Conservation (phyloP, 2,113 vertebrate genomes). For the Oxygymnocypris stewartii region DNA sequence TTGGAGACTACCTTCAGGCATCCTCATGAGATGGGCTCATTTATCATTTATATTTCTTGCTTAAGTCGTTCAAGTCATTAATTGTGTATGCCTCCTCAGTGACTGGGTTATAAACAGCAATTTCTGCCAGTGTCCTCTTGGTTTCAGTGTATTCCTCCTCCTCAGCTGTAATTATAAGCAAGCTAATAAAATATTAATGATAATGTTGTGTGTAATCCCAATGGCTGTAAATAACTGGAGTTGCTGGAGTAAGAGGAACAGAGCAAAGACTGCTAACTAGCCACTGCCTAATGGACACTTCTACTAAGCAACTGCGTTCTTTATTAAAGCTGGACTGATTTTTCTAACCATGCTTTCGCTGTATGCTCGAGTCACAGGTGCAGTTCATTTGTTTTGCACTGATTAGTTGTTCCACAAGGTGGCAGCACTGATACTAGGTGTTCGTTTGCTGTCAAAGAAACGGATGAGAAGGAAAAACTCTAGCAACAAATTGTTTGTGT, state of each 20-base stretch:
- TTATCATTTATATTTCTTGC: conserved; percentile 17
- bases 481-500: too few species aligned
- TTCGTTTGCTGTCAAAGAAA: neutral
- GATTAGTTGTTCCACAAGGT: neutral
- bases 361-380: neutral
- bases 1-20: neutral
- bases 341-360: neutral
- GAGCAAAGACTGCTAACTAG: too few species aligned
- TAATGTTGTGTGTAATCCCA: conserved; percentile 25
- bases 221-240: conserved; percentile 44
- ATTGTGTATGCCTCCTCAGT: neutral
- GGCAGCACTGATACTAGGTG: neutral
- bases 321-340: neutral
- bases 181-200: conserved; percentile 38
- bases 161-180: conserved; percentile 20
- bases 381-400: neutral
- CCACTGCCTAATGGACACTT: neutral
- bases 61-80: conserved; percentile 1
- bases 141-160: neutral
- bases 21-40: neutral
- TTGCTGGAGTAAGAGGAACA: conserved; percentile 19
- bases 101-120: neutral
- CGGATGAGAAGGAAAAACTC: neutral
- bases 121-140: neutral
- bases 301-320: neutral